A percentile compares a stretch with the other conserved stretches of the same genome.
phyloP scores from a whole-genome alignment of 2,113 vertebrate species.

The Hippocampus abdominalis region DNA sequence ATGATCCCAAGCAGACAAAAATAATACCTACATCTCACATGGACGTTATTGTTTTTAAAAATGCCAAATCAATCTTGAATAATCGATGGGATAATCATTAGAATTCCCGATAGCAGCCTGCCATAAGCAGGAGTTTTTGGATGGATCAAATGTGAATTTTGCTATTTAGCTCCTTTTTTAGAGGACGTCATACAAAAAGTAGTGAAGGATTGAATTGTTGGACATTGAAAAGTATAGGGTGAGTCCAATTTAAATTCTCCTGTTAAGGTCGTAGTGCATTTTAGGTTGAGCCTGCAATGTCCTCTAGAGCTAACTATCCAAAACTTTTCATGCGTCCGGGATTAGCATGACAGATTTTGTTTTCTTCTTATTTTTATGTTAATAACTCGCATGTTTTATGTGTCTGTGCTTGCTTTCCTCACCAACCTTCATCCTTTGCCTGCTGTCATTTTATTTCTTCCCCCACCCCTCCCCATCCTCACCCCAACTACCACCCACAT shows the following conservation, averaged over 20 bases:
- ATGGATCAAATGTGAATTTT: no score
- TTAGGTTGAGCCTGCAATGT: not conserved
- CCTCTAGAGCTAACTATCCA: not conserved
- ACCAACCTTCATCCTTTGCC: slow-evolving; percentile 70
- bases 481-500: slow-evolving; percentile 49
- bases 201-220: no score
- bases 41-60: no score
- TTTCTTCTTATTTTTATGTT: slow-evolving; percentile 64
- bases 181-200: no score
- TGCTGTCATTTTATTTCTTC: slow-evolving; percentile 62
- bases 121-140: no score
- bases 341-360: slow-evolving; percentile 25
- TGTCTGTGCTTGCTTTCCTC: slow-evolving; percentile 17
- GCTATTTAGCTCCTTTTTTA: no score
- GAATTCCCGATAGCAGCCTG: no score
- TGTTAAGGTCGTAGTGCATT: not conserved
- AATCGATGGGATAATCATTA: no score
- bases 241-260: not conserved
- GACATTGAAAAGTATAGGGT: not conserved
- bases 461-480: slow-evolving; percentile 76
- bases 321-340: not conserved
- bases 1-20: no score
- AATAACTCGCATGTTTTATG: slow-evolving; percentile 70
- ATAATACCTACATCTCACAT: no score
- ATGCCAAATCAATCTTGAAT: no score